Base-by-base conservation (phyloP, 2,797 vertebrate genomes). In the Gastrophryne carolinensis region DNA sequence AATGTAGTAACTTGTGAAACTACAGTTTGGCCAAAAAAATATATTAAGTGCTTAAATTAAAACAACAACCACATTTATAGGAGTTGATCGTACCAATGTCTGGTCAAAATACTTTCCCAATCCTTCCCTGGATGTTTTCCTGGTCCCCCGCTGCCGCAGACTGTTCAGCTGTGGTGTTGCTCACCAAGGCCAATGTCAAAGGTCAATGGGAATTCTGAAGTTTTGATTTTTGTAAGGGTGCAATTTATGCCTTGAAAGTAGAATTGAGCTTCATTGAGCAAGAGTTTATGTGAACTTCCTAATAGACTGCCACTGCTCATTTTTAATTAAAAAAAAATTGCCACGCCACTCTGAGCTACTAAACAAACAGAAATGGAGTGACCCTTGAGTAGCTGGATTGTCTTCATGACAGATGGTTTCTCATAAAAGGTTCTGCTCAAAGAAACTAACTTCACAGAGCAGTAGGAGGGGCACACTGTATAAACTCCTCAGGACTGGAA, bases 171-270 rank as follows among this genome's bases (percentile, higher is more conserved):
- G 75, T 78, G 97, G 96, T 98, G 96, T 94, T 98, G 96, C 94
- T 98, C 97, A 99, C 96, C 97, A 97, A 96, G 97, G 97, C 97
- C 96, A 99, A 97, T 95, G 97, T 99, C 97, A 99, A 98, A 98
- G 91, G 89, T 93, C 91, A 86, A 89, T 84, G 88, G 92, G 88
- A 93, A 94, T 97, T 97, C n/a, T 90, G 86, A 88, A 47, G 83
- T 84, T n/a, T 88, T 80, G 83, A 88, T 90, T 49, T 80, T 89
- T 89, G n/a, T 89, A 84, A 82, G 89, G 90, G 89, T 88, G 90
- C 88, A 86, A 87, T 89, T 49, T 79, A 82, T 87, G 82, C 90
- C 89, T 91, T 86, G 86, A 87, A 87, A 87, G 90, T 88, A 87
- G 88, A 89, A 88, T 81, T 89, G 81, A 82, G 87, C 88, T 92